Percentiles rank a stretch among this genome's conserved stretches.
Evolutionary conservation across 2,888 invertebrate species (phyloP).

Genomic region (Brachyopa scutellaris): DNA sequence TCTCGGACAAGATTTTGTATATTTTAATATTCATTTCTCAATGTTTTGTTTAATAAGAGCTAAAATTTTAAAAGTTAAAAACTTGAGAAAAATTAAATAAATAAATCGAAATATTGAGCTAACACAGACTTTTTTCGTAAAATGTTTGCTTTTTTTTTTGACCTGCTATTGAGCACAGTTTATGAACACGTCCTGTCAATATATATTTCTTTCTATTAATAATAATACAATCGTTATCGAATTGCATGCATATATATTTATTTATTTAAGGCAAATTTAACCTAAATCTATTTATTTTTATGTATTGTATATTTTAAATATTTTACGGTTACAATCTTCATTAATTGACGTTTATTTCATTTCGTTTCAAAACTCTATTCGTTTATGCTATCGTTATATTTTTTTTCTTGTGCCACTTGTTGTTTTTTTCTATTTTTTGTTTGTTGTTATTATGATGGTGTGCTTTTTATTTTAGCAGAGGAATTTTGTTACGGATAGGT

Average conservation of each 20-base stretch:
- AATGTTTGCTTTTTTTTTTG: not conserved
- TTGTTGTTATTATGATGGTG: slow-evolving; percentile 19
- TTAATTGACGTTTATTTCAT: slow-evolving; percentile 67
- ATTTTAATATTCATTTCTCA: not conserved
- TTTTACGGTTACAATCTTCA: slow-evolving; percentile 66
- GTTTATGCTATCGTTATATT: slow-evolving; percentile 47
- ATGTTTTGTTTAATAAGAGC: slow-evolving; percentile 22
- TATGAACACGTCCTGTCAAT: slow-evolving; percentile 57
- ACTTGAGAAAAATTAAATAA: slow-evolving; percentile 37
- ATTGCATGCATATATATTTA: slow-evolving; percentile 61
- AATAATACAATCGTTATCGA: slow-evolving; percentile 56
- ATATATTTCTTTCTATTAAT: slow-evolving; percentile 28
- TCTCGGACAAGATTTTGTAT: slow-evolving; percentile 45
- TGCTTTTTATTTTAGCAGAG: slow-evolving; percentile 33
- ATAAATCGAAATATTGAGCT: slow-evolving; percentile 64
- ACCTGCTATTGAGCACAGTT: slow-evolving; percentile 45
- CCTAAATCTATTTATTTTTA: slow-evolving; percentile 55
- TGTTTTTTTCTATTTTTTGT: slow-evolving; percentile 28
- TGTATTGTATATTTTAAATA: slow-evolving; percentile 39
- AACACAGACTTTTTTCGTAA: slow-evolving; percentile 66
- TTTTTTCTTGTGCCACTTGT: slow-evolving; percentile 50
- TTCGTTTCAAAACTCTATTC: slow-evolving; percentile 68
- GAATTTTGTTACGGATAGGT: slow-evolving; percentile 30
- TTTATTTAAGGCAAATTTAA: slow-evolving; percentile 71
- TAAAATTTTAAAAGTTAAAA: slow-evolving; percentile 48